A percentile compares a stretch with the other conserved stretches of the same genome.
These are phyloP conservation scores for Coelogynopora nodosa DNA, from an alignment of 2,888 invertebrate genomes.

Conservation along the genomic window DNA sequence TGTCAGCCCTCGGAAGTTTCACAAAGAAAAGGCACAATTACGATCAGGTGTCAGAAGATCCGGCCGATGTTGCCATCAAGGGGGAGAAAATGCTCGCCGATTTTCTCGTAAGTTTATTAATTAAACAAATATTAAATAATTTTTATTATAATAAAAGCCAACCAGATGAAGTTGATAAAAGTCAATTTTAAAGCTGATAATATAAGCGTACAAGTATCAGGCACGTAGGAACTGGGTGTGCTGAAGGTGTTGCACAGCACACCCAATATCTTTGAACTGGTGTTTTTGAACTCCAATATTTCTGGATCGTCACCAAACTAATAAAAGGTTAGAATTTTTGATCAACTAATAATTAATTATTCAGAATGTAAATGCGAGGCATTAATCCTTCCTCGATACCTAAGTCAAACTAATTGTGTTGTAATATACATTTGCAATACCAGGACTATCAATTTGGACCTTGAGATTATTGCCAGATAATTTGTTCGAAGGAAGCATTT, in stretches of 20 bases:
- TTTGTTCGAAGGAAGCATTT: neutral
- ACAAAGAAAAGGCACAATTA: no score
- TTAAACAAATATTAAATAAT: no score
- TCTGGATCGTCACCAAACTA: neutral
- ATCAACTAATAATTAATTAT: neutral
- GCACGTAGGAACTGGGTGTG: neutral
- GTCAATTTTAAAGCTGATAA: no score
- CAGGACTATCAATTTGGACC: slow-evolving; percentile 27
- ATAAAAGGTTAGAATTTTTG: neutral
- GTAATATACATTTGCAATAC: neutral
- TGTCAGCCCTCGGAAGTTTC: no score
- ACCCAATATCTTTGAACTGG: neutral
- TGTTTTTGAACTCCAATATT: neutral
- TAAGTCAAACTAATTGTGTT: neutral
- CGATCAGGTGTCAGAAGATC: no score
- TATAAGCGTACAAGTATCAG: no score
- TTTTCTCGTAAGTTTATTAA: no score
- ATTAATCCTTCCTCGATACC: no score
- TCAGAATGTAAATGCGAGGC: neutral
- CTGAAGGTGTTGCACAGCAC: neutral
- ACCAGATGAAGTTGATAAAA: no score
- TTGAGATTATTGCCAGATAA: neutral
- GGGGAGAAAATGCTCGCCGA: no score
- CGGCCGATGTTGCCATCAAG: no score
- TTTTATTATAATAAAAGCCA: no score